Evolutionary conservation across 1,140 invertebrate species (phyloP).

Genomic region (Calosoma granatense): DNA sequence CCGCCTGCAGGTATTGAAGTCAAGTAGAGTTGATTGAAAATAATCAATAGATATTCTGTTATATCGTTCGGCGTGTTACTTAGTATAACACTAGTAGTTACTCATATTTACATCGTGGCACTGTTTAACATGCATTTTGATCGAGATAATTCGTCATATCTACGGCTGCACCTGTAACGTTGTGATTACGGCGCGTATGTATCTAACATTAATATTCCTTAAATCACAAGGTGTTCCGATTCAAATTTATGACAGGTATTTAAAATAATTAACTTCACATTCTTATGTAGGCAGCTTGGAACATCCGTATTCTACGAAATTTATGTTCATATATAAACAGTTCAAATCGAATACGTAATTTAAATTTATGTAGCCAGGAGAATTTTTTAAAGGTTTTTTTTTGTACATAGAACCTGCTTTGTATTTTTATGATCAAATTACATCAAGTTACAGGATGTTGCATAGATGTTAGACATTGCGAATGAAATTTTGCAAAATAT

Average conservation of each 20-base stretch:
- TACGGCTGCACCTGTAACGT: neutral
- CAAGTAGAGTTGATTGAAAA: neutral
- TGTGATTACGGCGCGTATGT: neutral
- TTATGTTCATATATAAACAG: neutral
- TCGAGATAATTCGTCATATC: neutral
- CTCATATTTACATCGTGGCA: neutral
- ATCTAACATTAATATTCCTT: neutral
- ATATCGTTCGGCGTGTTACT: neutral
- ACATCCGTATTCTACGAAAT: neutral
- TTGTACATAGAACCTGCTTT: no score
- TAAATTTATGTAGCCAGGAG: no score
- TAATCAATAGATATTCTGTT: constrained; percentile 2
- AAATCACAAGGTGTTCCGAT: neutral
- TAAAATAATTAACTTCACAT: constrained; percentile 2
- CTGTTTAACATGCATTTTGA: neutral
- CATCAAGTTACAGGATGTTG: no score
- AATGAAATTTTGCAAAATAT: no score
- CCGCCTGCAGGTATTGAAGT: neutral
- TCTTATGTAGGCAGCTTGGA: neutral
- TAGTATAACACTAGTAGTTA: neutral
- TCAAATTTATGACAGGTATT: constrained; percentile 4
- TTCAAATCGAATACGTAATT: no score
- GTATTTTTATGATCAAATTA: no score
- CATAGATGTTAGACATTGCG: no score
- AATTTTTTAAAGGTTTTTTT: no score